A percentile compares a stretch with the other conserved stretches of the same genome.
phyloP scores from a whole-genome alignment of 2,797 vertebrate genomes.

The Chaenodraco wilsoni region DNA sequence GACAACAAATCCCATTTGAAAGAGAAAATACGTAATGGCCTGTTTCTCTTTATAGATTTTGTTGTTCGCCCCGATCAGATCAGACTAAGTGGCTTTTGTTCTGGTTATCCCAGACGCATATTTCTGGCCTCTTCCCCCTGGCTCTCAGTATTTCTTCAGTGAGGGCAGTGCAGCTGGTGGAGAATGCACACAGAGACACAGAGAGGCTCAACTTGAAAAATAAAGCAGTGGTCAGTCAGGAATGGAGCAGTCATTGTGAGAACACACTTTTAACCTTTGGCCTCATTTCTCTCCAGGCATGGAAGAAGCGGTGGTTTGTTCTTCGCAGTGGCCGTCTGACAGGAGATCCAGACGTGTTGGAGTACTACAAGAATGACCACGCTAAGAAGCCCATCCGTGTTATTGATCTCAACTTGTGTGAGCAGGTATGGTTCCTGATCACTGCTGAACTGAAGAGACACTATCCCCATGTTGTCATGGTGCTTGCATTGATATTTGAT shows the following conservation, averaged over 20 bases:
- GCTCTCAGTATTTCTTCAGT: conserved; percentile 42
- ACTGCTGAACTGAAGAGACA: background rate
- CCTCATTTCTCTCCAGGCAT: conserved; percentile 87
- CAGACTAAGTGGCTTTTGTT: conserved; percentile 76
- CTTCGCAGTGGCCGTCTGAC: conserved; percentile 97
- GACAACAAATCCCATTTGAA: conserved; percentile 49
- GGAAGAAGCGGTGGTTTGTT: conserved; percentile 99
- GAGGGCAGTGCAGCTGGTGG: conserved; percentile 58
- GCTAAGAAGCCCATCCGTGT: conserved; percentile 98
- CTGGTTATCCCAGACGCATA: conserved; percentile 71
- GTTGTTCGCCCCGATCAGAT: conserved; percentile 59
- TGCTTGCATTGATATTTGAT: background rate
- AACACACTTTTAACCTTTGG: conserved; percentile 68
- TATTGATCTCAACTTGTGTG: conserved; percentile 99
- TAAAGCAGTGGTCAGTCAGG: conserved; percentile 63
- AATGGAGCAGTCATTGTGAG: conserved; percentile 65
- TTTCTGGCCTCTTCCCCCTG: conserved; percentile 72
- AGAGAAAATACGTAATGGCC: conserved; percentile 56
- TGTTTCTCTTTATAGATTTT: conserved; percentile 69
- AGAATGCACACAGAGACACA: conserved; percentile 55
- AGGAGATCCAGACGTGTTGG: conserved; percentile 96
- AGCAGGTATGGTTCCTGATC: conserved; percentile 82
- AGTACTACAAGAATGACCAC: conserved; percentile 99
- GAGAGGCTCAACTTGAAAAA: conserved; percentile 56
- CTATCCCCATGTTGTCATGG: background rate